Evolutionary conservation across 1,140 invertebrate genomes (phyloP).

Genomic region (Drosophila tsacasi): DNA sequence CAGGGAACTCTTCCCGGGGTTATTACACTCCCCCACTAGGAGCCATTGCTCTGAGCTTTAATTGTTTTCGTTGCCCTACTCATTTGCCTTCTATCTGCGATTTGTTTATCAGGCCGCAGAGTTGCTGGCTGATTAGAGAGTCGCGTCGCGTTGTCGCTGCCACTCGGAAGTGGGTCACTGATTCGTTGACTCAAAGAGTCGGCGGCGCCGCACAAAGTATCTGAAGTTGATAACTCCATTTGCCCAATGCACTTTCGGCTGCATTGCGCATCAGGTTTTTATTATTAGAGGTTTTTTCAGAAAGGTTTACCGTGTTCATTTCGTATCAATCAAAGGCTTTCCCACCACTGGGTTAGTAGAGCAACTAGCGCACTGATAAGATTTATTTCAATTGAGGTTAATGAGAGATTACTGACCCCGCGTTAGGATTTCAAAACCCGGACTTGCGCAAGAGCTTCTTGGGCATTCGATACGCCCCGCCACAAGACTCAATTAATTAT

Average conservation of each 20-base stretch:
- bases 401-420: conserved; percentile 30
- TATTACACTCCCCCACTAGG: conserved; percentile 50
- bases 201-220: conserved; percentile 61
- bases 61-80: conserved; percentile 18
- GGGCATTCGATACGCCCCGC: conserved; percentile 66
- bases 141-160: conserved; percentile 49
- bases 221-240: conserved; percentile 31
- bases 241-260: conserved; percentile 35
- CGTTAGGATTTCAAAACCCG: conserved; percentile 26
- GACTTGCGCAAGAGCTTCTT: conserved; percentile 45
- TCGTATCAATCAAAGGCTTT: conserved; percentile 33
- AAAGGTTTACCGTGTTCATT: conserved; percentile 25
- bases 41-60: conserved; percentile 33
- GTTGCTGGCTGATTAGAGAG: conserved; percentile 55
- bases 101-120: conserved; percentile 48
- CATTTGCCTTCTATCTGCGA: conserved; percentile 29
- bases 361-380: conserved; percentile 29
- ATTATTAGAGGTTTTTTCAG: not conserved
- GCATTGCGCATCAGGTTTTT: conserved; percentile 34
- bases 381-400: conserved; percentile 4
- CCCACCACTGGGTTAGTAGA: conserved; percentile 33
- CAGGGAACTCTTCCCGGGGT: conserved; percentile 34
- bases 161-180: conserved; percentile 60
- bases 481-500: conserved; percentile 65
- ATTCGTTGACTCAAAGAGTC: conserved; percentile 50